phyloP scores from a whole-genome alignment of 1,140 invertebrate species.

The Aphis gossypii region DNA sequence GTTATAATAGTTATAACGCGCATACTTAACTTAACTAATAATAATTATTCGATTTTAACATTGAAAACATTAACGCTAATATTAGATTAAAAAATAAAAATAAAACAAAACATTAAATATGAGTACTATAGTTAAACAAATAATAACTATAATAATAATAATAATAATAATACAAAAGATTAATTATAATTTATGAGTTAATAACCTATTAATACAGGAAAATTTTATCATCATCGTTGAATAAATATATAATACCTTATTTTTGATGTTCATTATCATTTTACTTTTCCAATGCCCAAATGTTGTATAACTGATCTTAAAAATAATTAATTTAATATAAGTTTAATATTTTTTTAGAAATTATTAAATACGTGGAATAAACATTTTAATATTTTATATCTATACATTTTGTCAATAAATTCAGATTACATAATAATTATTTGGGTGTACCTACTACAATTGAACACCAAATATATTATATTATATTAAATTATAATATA shows the following conservation, averaged over 20 bases:
- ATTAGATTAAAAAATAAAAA: conserved; percentile 3
- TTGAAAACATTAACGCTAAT: conserved; percentile 16
- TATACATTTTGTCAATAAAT: background rate
- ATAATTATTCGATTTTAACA: conserved; percentile 35
- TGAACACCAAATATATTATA: no score
- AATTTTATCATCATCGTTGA: background rate
- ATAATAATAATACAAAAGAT: conserved; percentile 29
- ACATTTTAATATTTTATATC: background rate
- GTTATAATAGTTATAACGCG: background rate
- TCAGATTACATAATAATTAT: no score
- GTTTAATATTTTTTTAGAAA: background rate
- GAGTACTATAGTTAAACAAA: conserved; percentile 1
- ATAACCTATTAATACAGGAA: conserved; percentile 18
- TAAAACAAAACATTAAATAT: conserved; percentile 3
- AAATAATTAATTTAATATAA: background rate
- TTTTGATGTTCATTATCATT: background rate
- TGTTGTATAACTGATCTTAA: conserved; percentile 8
- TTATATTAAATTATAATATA: no score
- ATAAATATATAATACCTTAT: conserved; percentile 22
- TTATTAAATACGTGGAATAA: background rate
- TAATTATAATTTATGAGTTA: background rate
- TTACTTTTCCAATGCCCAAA: conserved; percentile 11
- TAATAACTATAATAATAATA: conserved; percentile 13
- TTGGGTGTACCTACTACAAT: no score
- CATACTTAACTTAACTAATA: conserved; percentile 14